Evolutionary conservation across 2,113 vertebrate genomes (phyloP).

Genomic region (Sylvilagus bachmani): DNA sequence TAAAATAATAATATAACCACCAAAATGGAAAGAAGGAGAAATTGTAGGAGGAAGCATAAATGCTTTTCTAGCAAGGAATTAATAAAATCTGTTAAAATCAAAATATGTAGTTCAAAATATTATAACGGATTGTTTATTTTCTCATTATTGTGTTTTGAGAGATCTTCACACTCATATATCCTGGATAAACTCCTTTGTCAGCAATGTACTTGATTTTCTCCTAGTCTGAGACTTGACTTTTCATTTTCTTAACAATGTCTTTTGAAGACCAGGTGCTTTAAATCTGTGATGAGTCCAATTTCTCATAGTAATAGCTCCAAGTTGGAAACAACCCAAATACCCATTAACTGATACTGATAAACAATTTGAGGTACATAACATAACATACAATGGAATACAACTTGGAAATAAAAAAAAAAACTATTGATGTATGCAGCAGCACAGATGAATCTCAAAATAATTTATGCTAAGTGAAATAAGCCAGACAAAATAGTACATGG

Average conservation of each 20-base stretch:
- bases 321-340: not conserved
- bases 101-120: not conserved
- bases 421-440: not conserved
- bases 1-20: not conserved
- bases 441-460: not conserved
- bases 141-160: not conserved
- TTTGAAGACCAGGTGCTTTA: not conserved
- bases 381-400: not conserved
- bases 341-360: not conserved
- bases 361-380: no score
- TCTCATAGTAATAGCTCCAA: not conserved
- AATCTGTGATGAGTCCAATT: not conserved
- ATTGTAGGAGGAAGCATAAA: not conserved
- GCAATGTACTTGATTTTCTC: not conserved
- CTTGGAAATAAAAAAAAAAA: not conserved
- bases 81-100: constrained; percentile 5
- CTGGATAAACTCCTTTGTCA: not conserved
- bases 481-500: not conserved
- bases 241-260: not conserved
- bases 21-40: not conserved
- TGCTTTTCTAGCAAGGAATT: not conserved
- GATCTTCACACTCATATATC: not conserved
- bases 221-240: not conserved
- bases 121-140: not conserved
- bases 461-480: not conserved